Evolutionary conservation across 2,113 vertebrate species (phyloP).

Genomic region (Cettia cetti): DNA sequence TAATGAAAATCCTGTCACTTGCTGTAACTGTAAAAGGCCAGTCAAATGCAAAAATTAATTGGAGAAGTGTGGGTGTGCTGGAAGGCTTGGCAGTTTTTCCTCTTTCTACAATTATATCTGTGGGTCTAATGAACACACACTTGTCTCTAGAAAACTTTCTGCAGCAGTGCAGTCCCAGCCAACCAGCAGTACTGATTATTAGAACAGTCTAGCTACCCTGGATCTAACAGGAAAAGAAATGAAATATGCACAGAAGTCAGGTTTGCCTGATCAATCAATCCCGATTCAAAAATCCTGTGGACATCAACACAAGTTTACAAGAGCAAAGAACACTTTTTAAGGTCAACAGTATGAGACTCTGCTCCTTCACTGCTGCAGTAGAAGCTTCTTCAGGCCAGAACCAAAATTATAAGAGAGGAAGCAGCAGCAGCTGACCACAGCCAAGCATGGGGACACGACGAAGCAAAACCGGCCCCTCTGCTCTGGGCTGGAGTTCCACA

Average conservation of each 20-base stretch:
- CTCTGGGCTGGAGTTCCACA: background rate
- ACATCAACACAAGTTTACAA: background rate
- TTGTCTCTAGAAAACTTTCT: background rate
- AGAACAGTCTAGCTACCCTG: background rate
- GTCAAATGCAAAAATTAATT: conserved; percentile 27
- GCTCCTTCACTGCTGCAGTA: background rate
- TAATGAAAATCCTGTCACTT: background rate
- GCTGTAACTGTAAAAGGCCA: background rate
- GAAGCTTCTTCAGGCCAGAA: background rate
- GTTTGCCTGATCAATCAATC: background rate
- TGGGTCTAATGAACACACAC: background rate
- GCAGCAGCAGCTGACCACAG: background rate
- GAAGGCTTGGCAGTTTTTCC: background rate
- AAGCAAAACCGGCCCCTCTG: background rate
- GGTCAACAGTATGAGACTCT: background rate
- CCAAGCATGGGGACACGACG: background rate
- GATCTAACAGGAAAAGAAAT: background rate
- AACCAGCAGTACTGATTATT: background rate
- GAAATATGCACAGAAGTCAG: background rate
- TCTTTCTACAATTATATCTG: background rate
- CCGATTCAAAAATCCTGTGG: background rate
- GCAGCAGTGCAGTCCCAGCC: background rate
- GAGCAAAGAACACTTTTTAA: background rate
- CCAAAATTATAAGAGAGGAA: background rate
- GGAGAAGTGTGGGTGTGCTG: background rate